Evolutionary conservation across 2,888 invertebrate species (phyloP), one percentile per base, ranked within the genome.

Genomic region (Polydrusus tereticollis): DNA sequence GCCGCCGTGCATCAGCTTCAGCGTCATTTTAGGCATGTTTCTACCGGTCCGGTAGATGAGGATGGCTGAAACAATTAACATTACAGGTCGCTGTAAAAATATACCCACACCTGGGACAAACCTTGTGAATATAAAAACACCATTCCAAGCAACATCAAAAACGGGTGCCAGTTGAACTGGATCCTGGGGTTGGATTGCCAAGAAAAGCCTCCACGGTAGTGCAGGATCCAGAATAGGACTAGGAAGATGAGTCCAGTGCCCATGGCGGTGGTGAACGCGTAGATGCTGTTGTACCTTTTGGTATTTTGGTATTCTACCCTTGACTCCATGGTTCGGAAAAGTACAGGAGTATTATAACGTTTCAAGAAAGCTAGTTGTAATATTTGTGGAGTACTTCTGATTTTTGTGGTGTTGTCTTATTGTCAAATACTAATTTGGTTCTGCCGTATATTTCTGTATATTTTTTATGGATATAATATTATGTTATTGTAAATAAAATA

Each of bases 141-240:
- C 83, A 95, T 87, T 23, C 94, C 94, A 74, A 94, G 87, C n/a
- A 91, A 88, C 95, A 96, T 95, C 60, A 95, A 88, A 3, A 96
- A 86, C 0, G 96, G 96, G 86, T 96, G 96, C 91, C 94, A 96
- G 85, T 95, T 94, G 82, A 96, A 96, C 84, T 94, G 88, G 16
- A 87, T 82, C 0, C 60, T 76, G 1, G 91, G 90, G 80, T 90
- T 83, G 18, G 88, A 88, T 1, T 86, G 86, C 90, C 94, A 94
- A 0, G 89, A 88, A 77, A 93, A 90, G 8, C 94, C 94, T 6
- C 88, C 89, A 41, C 88, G 86, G 72, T 81, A 87, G 70, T 87
- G 82, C 0, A 88, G 86, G 78, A 89, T 88, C 93, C 93, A 94
- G 52, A 91, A 85, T 0, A 88, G 85, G n/a, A 91, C 87, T 52